phyloP scores from a whole-genome alignment of 2,113 vertebrate genomes.

The Spermophilus dauricus region DNA sequence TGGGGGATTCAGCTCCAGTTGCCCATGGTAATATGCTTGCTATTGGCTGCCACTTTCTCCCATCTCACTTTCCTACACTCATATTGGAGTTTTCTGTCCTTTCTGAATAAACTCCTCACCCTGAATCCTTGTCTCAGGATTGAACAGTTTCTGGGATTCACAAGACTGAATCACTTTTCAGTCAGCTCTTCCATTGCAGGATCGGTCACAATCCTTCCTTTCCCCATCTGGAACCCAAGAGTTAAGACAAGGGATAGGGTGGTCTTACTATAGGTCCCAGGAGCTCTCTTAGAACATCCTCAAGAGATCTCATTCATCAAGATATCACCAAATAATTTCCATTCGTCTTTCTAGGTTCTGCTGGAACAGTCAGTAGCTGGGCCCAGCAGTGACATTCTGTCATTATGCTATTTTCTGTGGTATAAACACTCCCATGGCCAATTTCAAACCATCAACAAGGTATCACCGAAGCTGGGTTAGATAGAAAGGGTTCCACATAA shows the following conservation, averaged over 20 bases:
- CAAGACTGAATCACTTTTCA: not conserved
- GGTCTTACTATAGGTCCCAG: not conserved
- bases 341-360: not conserved
- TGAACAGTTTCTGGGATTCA: not conserved
- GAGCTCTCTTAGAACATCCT: not conserved
- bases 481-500: not conserved
- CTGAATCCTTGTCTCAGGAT: not conserved
- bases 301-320: not conserved
- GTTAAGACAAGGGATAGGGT: not conserved
- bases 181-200: not conserved
- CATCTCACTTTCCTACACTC: not conserved
- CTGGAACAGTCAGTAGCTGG: not conserved
- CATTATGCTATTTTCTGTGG: not conserved
- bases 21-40: too few relatives aligned
- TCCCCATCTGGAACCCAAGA: not conserved
- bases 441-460: not conserved
- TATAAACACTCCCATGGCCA: not conserved
- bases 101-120: not conserved
- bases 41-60: not conserved
- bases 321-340: not conserved
- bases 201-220: not conserved
- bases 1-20: not conserved
- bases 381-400: not conserved
- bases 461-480: not conserved
- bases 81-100: not conserved